A percentile compares a stretch with the other conserved stretches of the same genome.
Evolutionary conservation across 1,140 invertebrate species (phyloP).

Genomic region (Nomia melanderi): DNA sequence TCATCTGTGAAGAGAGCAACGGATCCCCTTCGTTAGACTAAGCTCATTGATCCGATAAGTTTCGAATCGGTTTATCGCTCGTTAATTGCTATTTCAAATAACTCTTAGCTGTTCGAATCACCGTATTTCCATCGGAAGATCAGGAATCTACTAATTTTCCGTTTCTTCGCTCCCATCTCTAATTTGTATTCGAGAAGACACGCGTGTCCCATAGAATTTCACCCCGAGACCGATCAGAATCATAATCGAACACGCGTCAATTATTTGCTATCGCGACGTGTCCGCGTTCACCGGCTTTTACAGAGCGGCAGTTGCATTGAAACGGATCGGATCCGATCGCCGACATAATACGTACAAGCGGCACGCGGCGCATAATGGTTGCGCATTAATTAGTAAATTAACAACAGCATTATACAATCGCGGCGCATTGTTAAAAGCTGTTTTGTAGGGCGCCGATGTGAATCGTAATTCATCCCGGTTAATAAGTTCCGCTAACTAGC

Average conservation of each 20-base stretch:
- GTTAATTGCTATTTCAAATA: neutral
- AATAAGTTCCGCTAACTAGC: conserved; percentile 2
- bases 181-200: too few species aligned
- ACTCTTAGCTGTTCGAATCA: too few species aligned
- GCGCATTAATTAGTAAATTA: conserved; percentile 42
- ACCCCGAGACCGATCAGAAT: conserved; percentile 10
- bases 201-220: neutral
- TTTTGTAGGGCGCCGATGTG: neutral
- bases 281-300: neutral
- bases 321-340: conserved; percentile 20
- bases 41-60: too few species aligned
- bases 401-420: neutral
- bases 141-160: too few species aligned
- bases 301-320: conserved; percentile 13
- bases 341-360: neutral
- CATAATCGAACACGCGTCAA: neutral
- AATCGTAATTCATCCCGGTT: neutral
- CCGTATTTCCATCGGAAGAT: too few species aligned
- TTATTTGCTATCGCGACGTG: neutral
- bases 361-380: neutral
- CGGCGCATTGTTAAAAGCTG: neutral
- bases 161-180: neutral
- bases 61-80: too few species aligned
- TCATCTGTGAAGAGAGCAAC: too few species aligned
- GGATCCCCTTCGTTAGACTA: too few species aligned